Evolutionary conservation across 2,797 vertebrate species (phyloP).

Genomic region (Protonibea diacanthus): DNA sequence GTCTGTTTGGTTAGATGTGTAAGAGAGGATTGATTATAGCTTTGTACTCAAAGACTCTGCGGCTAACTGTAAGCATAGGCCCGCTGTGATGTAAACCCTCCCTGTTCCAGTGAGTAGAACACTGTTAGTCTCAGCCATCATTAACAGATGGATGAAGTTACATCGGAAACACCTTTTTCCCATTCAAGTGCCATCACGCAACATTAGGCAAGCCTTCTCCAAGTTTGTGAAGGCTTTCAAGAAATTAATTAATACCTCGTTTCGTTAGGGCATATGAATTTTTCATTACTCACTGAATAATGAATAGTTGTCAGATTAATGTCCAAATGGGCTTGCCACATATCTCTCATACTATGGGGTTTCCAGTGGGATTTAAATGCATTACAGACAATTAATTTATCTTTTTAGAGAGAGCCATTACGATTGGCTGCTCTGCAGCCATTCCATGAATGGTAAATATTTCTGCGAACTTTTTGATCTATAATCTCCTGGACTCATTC

Average conservation of each 20-base stretch:
- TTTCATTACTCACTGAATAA: slow-evolving; percentile 86
- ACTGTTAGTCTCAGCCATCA: slow-evolving; percentile 51
- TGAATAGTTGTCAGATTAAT: slow-evolving; percentile 85
- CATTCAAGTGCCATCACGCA: slow-evolving; percentile 75
- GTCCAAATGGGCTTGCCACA: slow-evolving; percentile 81
- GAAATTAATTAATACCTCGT: slow-evolving; percentile 85
- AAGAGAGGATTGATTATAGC: slow-evolving; percentile 55
- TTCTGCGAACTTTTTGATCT: slow-evolving; percentile 70
- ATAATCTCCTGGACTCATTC: slow-evolving; percentile 58
- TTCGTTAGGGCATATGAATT: slow-evolving; percentile 85
- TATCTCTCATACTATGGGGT: slow-evolving; percentile 78
- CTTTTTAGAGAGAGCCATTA: slow-evolving; percentile 77
- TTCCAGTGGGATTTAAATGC: slow-evolving; percentile 78
- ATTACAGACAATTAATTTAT: slow-evolving; percentile 82
- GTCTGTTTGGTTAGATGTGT: slow-evolving; percentile 39
- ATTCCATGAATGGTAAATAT: slow-evolving; percentile 73
- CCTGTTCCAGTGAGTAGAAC: slow-evolving; percentile 66
- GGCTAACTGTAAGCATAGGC: slow-evolving; percentile 43
- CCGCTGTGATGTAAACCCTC: slow-evolving; percentile 58
- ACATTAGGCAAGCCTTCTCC: slow-evolving; percentile 78
- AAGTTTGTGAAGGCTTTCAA: slow-evolving; percentile 79
- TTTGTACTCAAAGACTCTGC: slow-evolving; percentile 32
- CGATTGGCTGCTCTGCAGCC: slow-evolving; percentile 70
- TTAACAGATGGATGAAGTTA: slow-evolving; percentile 69
- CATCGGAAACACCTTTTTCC: slow-evolving; percentile 68